These are phyloP conservation scores for Luidia sarsii DNA, from an alignment of 53 echinoderm and acorn worm genomes.

Conservation along the genomic window DNA sequence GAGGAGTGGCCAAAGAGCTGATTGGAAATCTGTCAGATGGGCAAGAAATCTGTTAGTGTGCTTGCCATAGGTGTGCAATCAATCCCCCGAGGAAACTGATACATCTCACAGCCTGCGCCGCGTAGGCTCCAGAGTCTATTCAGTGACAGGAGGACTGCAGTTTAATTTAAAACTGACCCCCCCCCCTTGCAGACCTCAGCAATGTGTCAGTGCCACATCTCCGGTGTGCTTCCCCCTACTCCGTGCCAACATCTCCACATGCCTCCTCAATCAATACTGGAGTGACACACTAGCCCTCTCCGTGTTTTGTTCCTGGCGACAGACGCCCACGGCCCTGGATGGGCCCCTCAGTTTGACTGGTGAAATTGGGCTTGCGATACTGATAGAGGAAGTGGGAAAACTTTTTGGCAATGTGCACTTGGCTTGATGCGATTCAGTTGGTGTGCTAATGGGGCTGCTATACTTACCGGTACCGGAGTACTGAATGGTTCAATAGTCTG, in stretches of 20 bases:
- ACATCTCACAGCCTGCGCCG: not conserved
- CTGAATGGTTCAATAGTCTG: slow-evolving; percentile 12
- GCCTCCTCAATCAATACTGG: slow-evolving; percentile 27
- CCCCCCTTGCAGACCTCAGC: slow-evolving; percentile 1
- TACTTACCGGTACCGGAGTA: too few relatives aligned
- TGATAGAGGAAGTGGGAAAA: not conserved
- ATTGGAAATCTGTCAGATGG: too few relatives aligned
- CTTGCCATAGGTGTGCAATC: too few relatives aligned
- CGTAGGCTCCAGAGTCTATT: not conserved
- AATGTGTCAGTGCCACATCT: not conserved
- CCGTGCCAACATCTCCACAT: not conserved
- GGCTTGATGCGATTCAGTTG: slow-evolving; percentile 28
- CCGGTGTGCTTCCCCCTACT: not conserved
- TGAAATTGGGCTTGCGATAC: slow-evolving; percentile 31
- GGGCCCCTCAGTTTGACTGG: not conserved
- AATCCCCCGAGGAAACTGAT: slow-evolving; percentile 4
- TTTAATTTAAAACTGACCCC: slow-evolving; percentile 57
- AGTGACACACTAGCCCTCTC: slow-evolving; percentile 13
- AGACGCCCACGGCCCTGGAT: too few relatives aligned
- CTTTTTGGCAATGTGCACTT: slow-evolving; percentile 18
- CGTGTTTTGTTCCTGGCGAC: slow-evolving; percentile 5
- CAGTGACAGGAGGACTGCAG: not conserved
- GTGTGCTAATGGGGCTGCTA: too few relatives aligned
- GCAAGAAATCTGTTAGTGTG: too few relatives aligned
- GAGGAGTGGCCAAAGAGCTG: too few relatives aligned